Evolutionary conservation across 2,888 invertebrate genomes (phyloP).

Genomic region (Machimus atricapillus): DNA sequence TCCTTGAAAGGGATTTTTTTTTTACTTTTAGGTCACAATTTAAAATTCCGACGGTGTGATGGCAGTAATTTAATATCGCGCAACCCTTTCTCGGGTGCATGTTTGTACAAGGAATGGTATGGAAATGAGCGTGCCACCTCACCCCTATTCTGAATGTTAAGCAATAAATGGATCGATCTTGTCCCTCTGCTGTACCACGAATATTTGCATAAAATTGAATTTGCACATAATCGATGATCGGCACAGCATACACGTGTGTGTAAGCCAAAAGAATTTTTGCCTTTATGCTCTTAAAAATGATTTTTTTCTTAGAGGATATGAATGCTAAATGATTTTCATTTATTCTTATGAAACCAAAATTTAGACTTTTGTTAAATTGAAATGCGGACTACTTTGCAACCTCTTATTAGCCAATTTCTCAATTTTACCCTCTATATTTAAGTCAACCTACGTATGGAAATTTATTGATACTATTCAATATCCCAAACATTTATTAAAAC

Average conservation of each 20-base stretch:
- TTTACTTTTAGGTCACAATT: conserved; percentile 8
- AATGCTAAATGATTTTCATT: background rate
- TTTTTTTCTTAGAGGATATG: background rate
- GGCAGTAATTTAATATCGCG: conserved; percentile 18
- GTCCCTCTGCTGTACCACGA: background rate
- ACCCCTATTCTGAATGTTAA: background rate
- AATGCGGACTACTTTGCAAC: too few species aligned
- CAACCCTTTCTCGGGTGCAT: conserved; percentile 12
- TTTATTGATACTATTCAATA: background rate
- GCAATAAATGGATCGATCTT: background rate
- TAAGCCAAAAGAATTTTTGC: background rate
- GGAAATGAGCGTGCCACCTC: background rate
- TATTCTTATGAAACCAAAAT: too few species aligned
- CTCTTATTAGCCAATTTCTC: too few species aligned
- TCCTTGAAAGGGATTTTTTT: conserved; percentile 3
- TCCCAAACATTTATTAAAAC: background rate
- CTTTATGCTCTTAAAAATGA: background rate
- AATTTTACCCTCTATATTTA: too few species aligned
- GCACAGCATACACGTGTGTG: background rate
- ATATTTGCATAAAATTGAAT: background rate
- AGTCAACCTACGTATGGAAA: background rate
- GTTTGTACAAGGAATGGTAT: conserved; percentile 10
- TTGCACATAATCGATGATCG: background rate
- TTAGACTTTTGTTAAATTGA: too few species aligned
- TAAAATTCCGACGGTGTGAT: conserved; percentile 9